Base-by-base conservation (phyloP, 2,797 vertebrate species). In the Rhynchonycteris naso region DNA sequence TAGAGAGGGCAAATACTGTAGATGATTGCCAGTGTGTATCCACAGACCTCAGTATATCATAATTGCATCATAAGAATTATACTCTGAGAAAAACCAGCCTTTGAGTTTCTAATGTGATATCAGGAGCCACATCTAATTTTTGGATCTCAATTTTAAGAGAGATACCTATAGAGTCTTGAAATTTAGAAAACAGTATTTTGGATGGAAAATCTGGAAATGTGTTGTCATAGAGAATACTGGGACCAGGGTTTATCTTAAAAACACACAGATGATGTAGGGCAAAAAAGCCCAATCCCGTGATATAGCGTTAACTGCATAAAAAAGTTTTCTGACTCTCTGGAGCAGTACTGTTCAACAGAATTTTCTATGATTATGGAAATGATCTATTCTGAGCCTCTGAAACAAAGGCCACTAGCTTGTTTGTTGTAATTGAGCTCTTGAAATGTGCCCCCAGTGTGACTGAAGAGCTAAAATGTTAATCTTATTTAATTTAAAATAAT, bases 161-260 rank as follows among this genome's bases (percentile, higher is more conserved):
- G 15, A 72, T 56, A 81, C 66, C 7, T 7, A 33, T 16, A 47
- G 6, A 13, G 63, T 84, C 43, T 93, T 84, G 30, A 94, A 79
- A 95, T 86, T 65, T 68, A 75, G 66, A 80, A 91, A 93, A 71
- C 22, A 71, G 18, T 61, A 79, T 38, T 95, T 96, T 83, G 63
- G 50, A 87, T 61, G 35, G 52, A 7, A 79, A 87, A 74, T 50
- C 50, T 81, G 82, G 92, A 83, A 61, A 87, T 50, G 14, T 78
- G 54, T 54, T 72, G 15, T 93, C n/a, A 74, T 50, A 71, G 75
- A 86, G 88, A 90, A 86, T 47, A 86, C 18, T 65, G 21, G 61
- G 22, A 81, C n/a, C 30, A 76, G 69, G 58, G 30, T 16, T 78
- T 82, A 79, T 38, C 43, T 87, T 95, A 80, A 72, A 92, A 90